phyloP scores from a whole-genome alignment of 2,797 vertebrate genomes.

The Cyclura pinguis region DNA sequence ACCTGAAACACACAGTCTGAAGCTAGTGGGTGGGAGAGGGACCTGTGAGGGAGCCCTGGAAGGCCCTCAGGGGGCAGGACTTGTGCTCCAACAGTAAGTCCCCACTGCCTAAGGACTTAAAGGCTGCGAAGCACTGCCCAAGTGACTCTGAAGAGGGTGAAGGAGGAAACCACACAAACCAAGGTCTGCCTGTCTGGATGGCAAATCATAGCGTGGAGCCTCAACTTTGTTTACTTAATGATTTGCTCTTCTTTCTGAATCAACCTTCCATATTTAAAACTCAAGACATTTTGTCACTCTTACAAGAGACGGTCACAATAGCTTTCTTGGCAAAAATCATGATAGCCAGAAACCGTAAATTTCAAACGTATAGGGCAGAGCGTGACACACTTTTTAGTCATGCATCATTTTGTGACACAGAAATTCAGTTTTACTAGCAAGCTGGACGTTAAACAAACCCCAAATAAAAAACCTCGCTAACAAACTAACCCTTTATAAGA shows the following conservation, averaged over 20 bases:
- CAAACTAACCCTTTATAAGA: too few species aligned
- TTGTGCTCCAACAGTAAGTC: too few species aligned
- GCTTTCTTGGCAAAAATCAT: neutral
- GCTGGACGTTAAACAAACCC: too few species aligned
- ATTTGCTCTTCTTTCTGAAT: neutral
- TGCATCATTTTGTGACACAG: too few species aligned
- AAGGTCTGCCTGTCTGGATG: neutral
- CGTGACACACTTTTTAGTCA: too few species aligned
- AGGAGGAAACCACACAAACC: neutral
- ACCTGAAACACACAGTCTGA: neutral
- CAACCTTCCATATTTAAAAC: neutral
- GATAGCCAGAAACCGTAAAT: neutral
- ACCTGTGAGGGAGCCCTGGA: too few species aligned
- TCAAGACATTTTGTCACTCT: neutral
- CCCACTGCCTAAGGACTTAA: neutral
- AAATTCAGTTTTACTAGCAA: too few species aligned
- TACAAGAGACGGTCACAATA: neutral
- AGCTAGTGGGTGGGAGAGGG: too few species aligned
- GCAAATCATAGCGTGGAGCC: neutral
- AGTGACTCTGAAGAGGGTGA: neutral
- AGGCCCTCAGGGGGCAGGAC: too few species aligned
- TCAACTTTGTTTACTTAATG: neutral
- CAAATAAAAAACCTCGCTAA: too few species aligned
- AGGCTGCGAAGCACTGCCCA: neutral
- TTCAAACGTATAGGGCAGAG: neutral